A percentile compares a stretch with the other conserved stretches of the same genome.
phyloP scores from a whole-genome alignment of 2,888 invertebrate species.

The Choristoneura rosaceana region DNA sequence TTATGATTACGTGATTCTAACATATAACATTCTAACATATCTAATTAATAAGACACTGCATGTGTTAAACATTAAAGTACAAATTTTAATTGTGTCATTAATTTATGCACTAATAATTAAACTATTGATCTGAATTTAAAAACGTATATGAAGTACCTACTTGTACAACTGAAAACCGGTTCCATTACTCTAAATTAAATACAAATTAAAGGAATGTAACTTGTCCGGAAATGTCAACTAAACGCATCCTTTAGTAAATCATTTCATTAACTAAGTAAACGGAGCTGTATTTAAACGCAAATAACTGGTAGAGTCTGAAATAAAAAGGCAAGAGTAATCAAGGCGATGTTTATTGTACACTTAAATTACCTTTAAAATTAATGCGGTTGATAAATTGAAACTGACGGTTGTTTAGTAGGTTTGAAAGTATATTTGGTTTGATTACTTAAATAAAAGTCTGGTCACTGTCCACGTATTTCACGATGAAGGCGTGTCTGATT shows the following conservation, averaged over 20 bases:
- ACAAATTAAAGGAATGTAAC: not conserved
- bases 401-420: no score
- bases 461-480: not conserved
- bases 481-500: not conserved
- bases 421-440: not conserved
- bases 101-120: not conserved
- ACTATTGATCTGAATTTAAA: not conserved
- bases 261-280: not conserved
- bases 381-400: no score
- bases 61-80: no score
- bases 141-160: not conserved
- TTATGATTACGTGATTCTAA: no score
- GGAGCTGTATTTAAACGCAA: not conserved
- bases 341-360: not conserved
- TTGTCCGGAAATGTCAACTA: slow-evolving; percentile 7
- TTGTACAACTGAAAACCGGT: not conserved
- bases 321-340: not conserved
- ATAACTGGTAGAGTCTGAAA: not conserved
- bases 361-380: not conserved
- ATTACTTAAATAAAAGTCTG: not conserved
- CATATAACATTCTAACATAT: no score
- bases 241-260: not conserved
- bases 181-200: not conserved
- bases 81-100: not conserved
- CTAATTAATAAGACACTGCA: no score